phyloP scores from a whole-genome alignment of 2,888 invertebrate genomes.

The Drosophila austrosaltans region DNA sequence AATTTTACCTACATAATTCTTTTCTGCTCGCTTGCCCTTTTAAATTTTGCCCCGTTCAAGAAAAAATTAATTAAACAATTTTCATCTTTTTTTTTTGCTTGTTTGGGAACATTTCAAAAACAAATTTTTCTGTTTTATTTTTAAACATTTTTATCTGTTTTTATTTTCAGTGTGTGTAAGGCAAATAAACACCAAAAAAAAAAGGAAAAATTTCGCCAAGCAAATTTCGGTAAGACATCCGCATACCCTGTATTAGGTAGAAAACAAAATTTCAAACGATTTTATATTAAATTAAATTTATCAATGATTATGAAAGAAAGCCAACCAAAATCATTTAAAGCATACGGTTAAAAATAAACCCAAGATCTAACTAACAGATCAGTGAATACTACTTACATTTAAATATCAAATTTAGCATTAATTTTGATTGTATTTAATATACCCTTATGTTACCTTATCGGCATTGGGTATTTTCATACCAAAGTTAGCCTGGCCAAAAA shows the following conservation, averaged over 20 bases:
- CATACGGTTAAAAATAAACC: background rate
- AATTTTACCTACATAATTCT: constrained; percentile 25
- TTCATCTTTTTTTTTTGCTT: background rate
- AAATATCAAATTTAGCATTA: background rate
- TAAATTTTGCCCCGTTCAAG: constrained; percentile 11
- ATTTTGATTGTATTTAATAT: background rate
- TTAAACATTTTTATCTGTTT: constrained; percentile 65
- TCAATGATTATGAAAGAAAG: background rate
- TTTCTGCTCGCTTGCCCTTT: constrained; percentile 15
- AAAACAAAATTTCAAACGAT: too few relatives aligned
- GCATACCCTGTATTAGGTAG: background rate
- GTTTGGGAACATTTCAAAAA: constrained; percentile 51
- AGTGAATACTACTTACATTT: too few relatives aligned
- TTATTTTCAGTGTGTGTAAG: constrained; percentile 28
- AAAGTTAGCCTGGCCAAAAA: constrained; percentile 47
- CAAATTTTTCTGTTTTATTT: constrained; percentile 56
- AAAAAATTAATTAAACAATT: constrained; percentile 68
- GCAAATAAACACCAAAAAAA: constrained; percentile 42
- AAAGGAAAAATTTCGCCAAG: background rate
- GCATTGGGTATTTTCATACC: background rate
- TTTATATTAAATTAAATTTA: too few relatives aligned
- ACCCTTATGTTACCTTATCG: background rate
- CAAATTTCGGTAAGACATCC: background rate
- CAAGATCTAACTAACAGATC: too few relatives aligned
- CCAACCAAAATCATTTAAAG: background rate